Evolutionary conservation across 2,113 vertebrate species (phyloP).

Genomic region (Eurypyga helias): DNA sequence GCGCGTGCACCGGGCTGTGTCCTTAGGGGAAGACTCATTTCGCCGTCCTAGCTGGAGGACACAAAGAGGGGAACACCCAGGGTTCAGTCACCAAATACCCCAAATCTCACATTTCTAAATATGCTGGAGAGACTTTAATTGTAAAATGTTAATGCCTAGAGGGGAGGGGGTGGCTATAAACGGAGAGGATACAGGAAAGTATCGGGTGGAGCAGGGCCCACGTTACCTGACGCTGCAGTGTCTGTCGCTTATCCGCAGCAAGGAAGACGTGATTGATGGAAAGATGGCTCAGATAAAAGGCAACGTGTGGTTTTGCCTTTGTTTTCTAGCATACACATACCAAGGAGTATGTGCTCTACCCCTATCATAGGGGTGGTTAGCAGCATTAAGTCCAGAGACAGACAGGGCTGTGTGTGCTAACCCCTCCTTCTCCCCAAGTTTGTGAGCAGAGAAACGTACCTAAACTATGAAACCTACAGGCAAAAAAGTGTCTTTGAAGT

Average conservation of each 20-base stretch:
- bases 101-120: background rate
- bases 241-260: background rate
- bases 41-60: constrained; percentile 4
- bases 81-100: background rate
- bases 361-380: fast-evolving
- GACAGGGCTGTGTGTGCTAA: background rate
- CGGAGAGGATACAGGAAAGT: background rate
- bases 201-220: background rate
- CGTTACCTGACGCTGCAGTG: background rate
- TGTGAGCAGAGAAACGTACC: background rate
- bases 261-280: background rate
- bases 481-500: background rate
- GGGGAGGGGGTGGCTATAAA: background rate
- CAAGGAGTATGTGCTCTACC: background rate
- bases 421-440: background rate
- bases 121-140: background rate
- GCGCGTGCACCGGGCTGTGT: background rate
- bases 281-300: constrained; percentile 5
- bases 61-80: background rate
- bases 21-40: background rate
- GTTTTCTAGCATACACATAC: background rate
- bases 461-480: background rate
- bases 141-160: background rate
- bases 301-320: background rate
- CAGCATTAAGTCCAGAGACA: background rate